Evolutionary conservation across 2,113 vertebrate species (phyloP).

Genomic region (Pterocles orientalis): DNA sequence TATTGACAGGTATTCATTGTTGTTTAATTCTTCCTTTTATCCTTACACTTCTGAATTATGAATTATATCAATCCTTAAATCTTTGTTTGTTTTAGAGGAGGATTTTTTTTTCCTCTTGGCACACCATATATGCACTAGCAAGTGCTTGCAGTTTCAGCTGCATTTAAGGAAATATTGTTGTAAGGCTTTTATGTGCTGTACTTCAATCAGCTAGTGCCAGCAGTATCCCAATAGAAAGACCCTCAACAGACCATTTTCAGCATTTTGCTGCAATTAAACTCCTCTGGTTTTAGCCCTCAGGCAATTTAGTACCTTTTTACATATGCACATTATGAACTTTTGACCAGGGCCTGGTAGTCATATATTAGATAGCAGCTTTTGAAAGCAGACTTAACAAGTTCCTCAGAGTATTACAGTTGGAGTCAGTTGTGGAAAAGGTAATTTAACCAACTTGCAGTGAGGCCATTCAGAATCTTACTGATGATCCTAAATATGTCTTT

Average conservation of each 20-base stretch:
- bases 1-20: constrained; percentile 45
- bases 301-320: constrained; percentile 98
- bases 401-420: constrained; percentile 89
- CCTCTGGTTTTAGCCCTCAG: constrained; percentile 93
- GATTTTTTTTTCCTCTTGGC: constrained; percentile 57
- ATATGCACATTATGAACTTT: constrained; percentile 99
- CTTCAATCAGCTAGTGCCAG: constrained; percentile 82
- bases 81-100: constrained; percentile 77
- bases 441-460: constrained; percentile 89
- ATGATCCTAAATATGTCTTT: constrained; percentile 83
- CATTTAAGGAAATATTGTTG: constrained; percentile 84
- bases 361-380: constrained; percentile 88
- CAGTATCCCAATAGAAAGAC: constrained; percentile 81
- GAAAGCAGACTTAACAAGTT: constrained; percentile 95
- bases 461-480: constrained; percentile 84
- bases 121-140: constrained; percentile 68
- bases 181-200: constrained; percentile 80
- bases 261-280: constrained; percentile 99
- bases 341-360: constrained; percentile 90
- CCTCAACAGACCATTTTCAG: constrained; percentile 89
- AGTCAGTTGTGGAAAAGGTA: constrained; percentile 85
- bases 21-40: constrained; percentile 57
- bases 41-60: constrained; percentile 62
- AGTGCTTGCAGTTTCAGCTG: constrained; percentile 69
- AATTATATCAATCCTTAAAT: constrained; percentile 69